phyloP scores from a whole-genome alignment of 2,797 vertebrate species.

The Catharus ustulatus region DNA sequence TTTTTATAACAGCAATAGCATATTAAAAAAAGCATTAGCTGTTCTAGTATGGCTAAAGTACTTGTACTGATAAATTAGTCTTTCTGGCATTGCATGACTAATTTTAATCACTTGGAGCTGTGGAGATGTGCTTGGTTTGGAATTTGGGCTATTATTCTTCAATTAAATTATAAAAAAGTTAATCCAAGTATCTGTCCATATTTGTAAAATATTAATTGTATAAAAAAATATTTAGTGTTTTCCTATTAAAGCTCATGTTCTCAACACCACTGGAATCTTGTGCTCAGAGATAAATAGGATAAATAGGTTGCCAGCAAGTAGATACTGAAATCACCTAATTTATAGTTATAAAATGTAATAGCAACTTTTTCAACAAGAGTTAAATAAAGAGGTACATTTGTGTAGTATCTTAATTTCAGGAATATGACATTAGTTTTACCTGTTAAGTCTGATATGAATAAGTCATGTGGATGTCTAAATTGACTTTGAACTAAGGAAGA shows the following conservation, averaged over 20 bases:
- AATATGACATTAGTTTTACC: background rate
- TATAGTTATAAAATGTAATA: background rate
- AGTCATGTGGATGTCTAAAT: background rate
- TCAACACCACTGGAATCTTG: background rate
- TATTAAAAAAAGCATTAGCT: slow-evolving; percentile 43
- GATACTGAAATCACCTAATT: background rate
- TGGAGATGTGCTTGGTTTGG: slow-evolving; percentile 4
- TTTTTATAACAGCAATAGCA: slow-evolving; percentile 45
- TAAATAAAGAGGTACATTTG: background rate
- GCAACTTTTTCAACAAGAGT: background rate
- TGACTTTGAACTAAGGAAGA: background rate
- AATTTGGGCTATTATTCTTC: background rate
- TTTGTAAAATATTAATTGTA: background rate
- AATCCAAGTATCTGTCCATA: background rate
- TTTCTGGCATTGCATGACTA: slow-evolving; percentile 14
- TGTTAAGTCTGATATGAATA: background rate
- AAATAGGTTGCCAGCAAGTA: background rate
- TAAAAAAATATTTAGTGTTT: background rate
- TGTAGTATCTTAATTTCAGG: background rate
- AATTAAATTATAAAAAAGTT: background rate
- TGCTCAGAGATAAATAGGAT: background rate
- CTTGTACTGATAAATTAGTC: slow-evolving; percentile 16
- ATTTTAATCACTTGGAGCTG: slow-evolving; percentile 11
- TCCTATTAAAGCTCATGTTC: background rate
- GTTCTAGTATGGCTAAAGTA: background rate